Percentiles rank a stretch among this genome's conserved stretches.
These are phyloP conservation scores for Sphaerodactylus townsendi DNA, from an alignment of 2,113 vertebrate genomes.

Conservation along the genomic window DNA sequence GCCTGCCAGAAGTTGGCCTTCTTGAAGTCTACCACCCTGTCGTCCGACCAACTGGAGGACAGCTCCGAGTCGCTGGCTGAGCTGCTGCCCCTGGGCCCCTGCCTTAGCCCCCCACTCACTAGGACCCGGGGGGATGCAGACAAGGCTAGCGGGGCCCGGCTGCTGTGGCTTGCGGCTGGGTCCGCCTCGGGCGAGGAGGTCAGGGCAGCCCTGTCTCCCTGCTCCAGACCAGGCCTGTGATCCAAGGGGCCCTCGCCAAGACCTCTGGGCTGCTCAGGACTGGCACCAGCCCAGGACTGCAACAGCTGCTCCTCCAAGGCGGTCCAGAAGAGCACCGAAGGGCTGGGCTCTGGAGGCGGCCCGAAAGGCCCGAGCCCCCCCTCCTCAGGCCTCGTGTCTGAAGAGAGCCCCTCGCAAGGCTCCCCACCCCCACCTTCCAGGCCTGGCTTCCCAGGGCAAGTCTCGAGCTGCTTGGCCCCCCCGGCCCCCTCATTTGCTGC, in stretches of 20 bases:
- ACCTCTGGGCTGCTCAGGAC: rapidly evolving
- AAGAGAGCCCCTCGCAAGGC: neutral
- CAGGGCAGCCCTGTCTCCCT: neutral
- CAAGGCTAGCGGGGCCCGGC: neutral
- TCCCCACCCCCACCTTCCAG: neutral
- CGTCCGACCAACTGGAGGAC: neutral
- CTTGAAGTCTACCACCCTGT: conserved; percentile 60
- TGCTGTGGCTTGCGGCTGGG: rapidly evolving
- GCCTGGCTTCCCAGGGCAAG: conserved; percentile 57
- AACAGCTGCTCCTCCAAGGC: conserved; percentile 37
- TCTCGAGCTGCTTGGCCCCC: conserved; percentile 70
- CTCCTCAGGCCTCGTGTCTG: neutral
- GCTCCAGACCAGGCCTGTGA: rapidly evolving
- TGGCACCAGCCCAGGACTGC: rapidly evolving
- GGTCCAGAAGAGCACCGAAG: conserved; percentile 36
- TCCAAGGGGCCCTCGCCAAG: neutral
- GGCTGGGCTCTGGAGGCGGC: conserved; percentile 14
- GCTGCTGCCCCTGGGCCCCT: neutral
- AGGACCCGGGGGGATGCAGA: rapidly evolving
- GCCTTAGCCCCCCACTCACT: neutral
- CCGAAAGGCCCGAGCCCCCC: neutral
- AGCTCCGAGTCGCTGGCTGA: rapidly evolving
- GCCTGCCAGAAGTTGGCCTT: conserved; percentile 64
- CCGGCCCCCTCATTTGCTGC: conserved; percentile 46
- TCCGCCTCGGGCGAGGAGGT: rapidly evolving